Base-by-base conservation (phyloP, 2,113 vertebrate species). In the Calidris pugnax region DNA sequence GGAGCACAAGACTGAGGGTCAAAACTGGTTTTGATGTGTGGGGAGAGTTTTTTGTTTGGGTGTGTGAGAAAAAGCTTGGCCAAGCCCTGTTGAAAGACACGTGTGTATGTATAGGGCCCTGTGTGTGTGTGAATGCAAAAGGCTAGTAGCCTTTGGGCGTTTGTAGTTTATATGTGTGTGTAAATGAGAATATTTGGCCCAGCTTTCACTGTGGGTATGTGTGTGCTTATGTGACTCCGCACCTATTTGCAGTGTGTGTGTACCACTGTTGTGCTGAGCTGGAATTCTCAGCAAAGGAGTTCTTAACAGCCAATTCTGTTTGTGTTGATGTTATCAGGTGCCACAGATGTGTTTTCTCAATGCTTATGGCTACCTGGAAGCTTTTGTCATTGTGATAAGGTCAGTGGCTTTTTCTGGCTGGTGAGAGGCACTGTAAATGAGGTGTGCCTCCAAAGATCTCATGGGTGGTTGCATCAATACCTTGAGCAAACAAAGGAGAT, bases 31-130 rank as follows among this genome's bases (percentile, higher is more conserved):
- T 45, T 45, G 59, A 33, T 51, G 28, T 19, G 17, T 2, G 3
- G 2, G 22, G 14, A 47, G 21, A 24, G 24, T 45, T 69, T 71
- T 73, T 43, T 32, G 13, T 37, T 32, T 14, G 35, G 35, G 10
- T 18, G 5, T 10, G 35, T 35, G 37, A 41, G 37, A 62, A 55
- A 85, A n/a, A 2, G 2, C 30, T 32, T 33, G 30, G 37, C 45
- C 22, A 11, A 55, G 17, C n/a, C 30, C 22, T 8, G 4, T 14
- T 1, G 0, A 26, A 32, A 30, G 20, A 3, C 3, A 5, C 30
- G 9, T 67, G 4, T n/a, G 27, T 19, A 11, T 48, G 51, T 48
- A 32, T 4, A 71, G 9, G 33, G 41, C 56, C 33, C 63, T 50
- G 22, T 27, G 43, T 57, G 48, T 22, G 48, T 22, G 27, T 37